A percentile compares a stretch with the other conserved stretches of the same genome.
Evolutionary conservation across 2,797 vertebrate species (phyloP).

Genomic region (Falco concolor): DNA sequence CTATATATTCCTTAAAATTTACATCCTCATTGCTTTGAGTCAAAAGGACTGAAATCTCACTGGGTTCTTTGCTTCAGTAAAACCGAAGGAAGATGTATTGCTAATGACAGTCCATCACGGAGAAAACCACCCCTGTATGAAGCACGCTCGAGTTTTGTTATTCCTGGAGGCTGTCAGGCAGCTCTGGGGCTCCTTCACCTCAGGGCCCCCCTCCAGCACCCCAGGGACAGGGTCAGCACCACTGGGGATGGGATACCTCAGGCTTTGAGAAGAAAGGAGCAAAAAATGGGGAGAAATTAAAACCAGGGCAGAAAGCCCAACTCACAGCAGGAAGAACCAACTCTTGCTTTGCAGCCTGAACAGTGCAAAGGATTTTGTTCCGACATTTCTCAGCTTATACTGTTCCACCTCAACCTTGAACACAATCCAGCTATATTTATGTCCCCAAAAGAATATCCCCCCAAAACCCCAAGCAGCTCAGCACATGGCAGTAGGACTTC

Average conservation of each 20-base stretch:
- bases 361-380: not conserved
- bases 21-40: not conserved
- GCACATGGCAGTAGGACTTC: not conserved
- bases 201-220: not conserved
- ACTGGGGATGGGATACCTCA: not conserved
- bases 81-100: not conserved
- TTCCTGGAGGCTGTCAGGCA: not conserved
- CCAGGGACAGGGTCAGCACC: not conserved
- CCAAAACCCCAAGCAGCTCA: not conserved
- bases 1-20: not conserved
- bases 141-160: not conserved
- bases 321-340: not conserved
- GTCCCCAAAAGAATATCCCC: not conserved
- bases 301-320: not conserved
- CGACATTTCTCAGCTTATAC: not conserved
- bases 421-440: not conserved
- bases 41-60: not conserved
- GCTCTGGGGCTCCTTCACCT: not conserved
- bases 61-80: not conserved
- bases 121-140: not conserved
- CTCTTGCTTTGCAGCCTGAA: not conserved
- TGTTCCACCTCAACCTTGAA: not conserved
- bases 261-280: not conserved
- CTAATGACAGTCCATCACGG: not conserved
- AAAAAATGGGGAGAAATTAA: not conserved